phyloP scores from a whole-genome alignment of 2,888 invertebrate genomes.

The Heliconius ethilla region DNA sequence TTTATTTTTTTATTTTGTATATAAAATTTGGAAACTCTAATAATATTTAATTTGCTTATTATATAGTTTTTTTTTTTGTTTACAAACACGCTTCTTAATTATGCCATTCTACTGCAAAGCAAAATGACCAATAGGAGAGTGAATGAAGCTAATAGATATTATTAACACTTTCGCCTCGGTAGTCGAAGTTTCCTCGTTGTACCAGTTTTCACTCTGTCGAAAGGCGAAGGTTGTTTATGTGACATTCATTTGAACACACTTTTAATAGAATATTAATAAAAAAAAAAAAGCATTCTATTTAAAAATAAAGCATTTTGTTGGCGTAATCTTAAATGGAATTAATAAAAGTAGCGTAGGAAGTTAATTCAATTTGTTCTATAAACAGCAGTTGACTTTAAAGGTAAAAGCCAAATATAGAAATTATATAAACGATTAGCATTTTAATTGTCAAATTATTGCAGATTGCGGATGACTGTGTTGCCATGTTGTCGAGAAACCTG shows the following conservation, averaged over 20 bases:
- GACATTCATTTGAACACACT: slow-evolving; percentile 6
- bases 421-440: background rate
- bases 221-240: slow-evolving; percentile 17
- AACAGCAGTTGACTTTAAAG: slow-evolving; percentile 10
- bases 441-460: slow-evolving; percentile 26
- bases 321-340: slow-evolving; percentile 1
- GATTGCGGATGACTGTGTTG: background rate
- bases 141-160: slow-evolving; percentile 21
- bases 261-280: slow-evolving; percentile 44
- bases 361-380: slow-evolving; percentile 39
- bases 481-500: slow-evolving; percentile 18
- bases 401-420: slow-evolving; percentile 26
- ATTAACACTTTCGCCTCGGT: slow-evolving; percentile 26
- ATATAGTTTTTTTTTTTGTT: background rate
- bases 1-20: background rate
- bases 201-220: slow-evolving; percentile 22
- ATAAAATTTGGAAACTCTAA: background rate
- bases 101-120: background rate
- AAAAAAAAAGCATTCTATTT: background rate
- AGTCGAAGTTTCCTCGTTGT: slow-evolving; percentile 20
- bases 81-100: background rate
- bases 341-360: slow-evolving; percentile 7
- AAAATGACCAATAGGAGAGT: background rate
- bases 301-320: background rate
- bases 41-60: background rate